Conservation (phyloP, 2,797 vertebrate species). For the Pangasius macronema region DNA sequence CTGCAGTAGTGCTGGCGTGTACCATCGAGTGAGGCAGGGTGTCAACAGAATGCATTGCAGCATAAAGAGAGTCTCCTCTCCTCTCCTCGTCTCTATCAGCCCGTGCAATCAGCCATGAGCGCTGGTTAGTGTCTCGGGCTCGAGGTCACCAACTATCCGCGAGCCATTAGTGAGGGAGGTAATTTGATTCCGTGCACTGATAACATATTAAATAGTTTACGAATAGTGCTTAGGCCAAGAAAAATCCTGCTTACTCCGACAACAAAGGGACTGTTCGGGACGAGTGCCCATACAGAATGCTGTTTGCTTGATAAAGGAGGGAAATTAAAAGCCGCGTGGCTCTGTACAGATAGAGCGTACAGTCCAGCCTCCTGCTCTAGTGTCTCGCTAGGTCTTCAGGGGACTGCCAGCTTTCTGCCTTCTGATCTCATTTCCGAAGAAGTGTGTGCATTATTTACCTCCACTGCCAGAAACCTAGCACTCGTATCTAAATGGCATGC, state of each 20-base stretch:
- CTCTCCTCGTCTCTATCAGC: constrained; percentile 45
- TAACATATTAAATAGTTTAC: constrained; percentile 58
- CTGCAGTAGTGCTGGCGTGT: constrained; percentile 47
- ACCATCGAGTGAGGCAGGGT: constrained; percentile 23
- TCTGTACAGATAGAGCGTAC: constrained; percentile 12
- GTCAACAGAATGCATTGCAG: constrained; percentile 44
- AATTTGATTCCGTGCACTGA: constrained; percentile 57
- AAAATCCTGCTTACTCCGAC: constrained; percentile 51
- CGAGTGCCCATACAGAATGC: constrained; percentile 30
- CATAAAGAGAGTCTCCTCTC: constrained; percentile 50
- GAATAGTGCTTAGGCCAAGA: constrained; percentile 53
- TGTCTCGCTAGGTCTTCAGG: neutral
- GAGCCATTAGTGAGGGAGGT: constrained; percentile 53
- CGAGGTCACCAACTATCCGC: constrained; percentile 49
- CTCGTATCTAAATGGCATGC: constrained; percentile 27
- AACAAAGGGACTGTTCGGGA: constrained; percentile 47
- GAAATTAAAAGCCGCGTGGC: constrained; percentile 42
- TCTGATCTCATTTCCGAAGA: constrained; percentile 32
- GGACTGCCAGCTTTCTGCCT: neutral
- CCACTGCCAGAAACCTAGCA: constrained; percentile 9
- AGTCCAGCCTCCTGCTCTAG: constrained; percentile 17
- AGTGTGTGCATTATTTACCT: constrained; percentile 29
- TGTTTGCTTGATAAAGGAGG: constrained; percentile 50
- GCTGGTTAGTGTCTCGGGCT: constrained; percentile 43
- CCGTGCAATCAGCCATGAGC: constrained; percentile 43